phyloP scores from a whole-genome alignment of 2,797 vertebrate species.

The Anas acuta region DNA sequence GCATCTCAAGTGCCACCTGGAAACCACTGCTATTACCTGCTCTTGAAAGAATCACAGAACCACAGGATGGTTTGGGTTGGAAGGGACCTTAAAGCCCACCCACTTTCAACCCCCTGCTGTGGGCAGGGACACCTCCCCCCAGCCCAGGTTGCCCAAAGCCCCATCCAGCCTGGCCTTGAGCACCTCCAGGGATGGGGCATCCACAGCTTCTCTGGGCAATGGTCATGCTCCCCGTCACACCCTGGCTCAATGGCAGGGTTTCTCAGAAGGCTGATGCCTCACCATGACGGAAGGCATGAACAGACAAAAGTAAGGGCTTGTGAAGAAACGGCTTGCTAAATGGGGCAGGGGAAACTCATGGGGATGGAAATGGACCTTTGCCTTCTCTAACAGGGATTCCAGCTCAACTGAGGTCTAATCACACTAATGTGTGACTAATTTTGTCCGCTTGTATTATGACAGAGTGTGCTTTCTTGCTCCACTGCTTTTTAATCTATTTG shows the following conservation, averaged over 20 bases:
- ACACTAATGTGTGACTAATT: neutral
- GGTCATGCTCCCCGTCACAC: neutral
- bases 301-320: neutral
- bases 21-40: neutral
- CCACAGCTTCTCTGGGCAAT: too few relatives aligned
- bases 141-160: too few relatives aligned
- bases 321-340: neutral
- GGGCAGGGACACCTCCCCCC: too few relatives aligned
- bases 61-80: too few relatives aligned
- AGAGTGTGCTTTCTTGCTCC: neutral
- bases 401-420: neutral
- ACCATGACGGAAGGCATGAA: neutral
- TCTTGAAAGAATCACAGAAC: neutral
- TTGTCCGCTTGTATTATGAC: neutral
- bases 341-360: neutral
- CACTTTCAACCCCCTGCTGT: too few relatives aligned
- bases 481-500: neutral
- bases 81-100: too few relatives aligned
- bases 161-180: too few relatives aligned
- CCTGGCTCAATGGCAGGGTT: neutral
- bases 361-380: neutral
- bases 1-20: neutral
- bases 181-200: too few relatives aligned
- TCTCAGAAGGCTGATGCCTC: neutral
- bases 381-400: neutral